Evolutionary conservation across 2,888 invertebrate genomes (phyloP), one percentile per base, ranked within the genome.

Genomic region (Acrocyrtus sp.): DNA sequence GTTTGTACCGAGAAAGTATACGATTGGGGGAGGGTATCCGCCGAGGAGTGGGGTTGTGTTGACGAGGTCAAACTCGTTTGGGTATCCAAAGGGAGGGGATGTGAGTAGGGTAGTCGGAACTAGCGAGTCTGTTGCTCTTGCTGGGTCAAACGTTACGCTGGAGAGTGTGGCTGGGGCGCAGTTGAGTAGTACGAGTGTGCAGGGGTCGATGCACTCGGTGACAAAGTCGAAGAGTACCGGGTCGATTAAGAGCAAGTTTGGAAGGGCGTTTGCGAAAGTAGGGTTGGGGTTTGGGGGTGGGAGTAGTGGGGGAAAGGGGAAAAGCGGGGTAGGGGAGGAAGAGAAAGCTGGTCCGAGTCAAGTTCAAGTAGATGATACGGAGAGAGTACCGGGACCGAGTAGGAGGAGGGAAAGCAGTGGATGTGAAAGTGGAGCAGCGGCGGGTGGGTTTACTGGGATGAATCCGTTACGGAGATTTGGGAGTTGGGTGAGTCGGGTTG

Each of bases 141-240:
- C 12, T 19, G 50, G 47, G 48, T 57, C 8, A 10, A 27, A 15
- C 21, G 19, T 6, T 15, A 19, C 15, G 22, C 17, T 43, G 22
- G 19, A 3, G 22, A 29, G 15, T n/a, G 34, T 3, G 56, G 15
- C 19, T 29, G 27, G 10, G 29, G 26, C 19, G n/a, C 3, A 19
- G 58, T 6, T 12, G 8, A 15, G 21, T n/a, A 12, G 17, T n/a
- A 19, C 1, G 27, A 50, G 19, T 26, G 21, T n/a, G 15, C 21
- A 17, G 15, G 41, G 22, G 22, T 26, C 56, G 4, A 27, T 53
- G 26, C 27, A 27, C 29, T 53, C 72, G 10, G 77, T 79, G 12
- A 66, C 69, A 5, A 79, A 79, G 26, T 74, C 74, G 24, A 75
- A 76, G 41, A 77, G 77, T 54, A 75, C 78, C n/a, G 77, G 78